These are phyloP conservation scores for Muscicapa striata DNA, from an alignment of 2,797 vertebrate species.

Conservation along the genomic window DNA sequence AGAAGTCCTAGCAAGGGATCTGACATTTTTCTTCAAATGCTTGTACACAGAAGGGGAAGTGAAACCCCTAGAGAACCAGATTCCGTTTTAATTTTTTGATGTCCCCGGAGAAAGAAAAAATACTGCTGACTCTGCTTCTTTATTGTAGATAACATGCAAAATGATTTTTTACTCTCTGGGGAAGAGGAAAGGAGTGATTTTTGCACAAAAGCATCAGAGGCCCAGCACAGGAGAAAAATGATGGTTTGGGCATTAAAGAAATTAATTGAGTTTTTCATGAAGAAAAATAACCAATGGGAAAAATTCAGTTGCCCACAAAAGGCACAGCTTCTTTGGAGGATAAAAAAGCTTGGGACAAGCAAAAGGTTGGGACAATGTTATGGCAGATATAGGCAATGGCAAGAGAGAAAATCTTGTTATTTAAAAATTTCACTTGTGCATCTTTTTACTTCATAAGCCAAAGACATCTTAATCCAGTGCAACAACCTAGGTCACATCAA, in stretches of 20 bases:
- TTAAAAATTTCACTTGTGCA: neutral
- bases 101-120: neutral
- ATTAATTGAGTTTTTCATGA: neutral
- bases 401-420: neutral
- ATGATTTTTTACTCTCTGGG: fast-evolving
- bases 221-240: neutral
- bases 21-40: neutral
- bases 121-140: neutral
- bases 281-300: neutral
- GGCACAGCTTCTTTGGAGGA: neutral
- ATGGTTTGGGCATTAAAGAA: neutral
- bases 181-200: neutral
- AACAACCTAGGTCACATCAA: slow-evolving; percentile 42
- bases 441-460: slow-evolving; percentile 7
- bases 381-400: neutral
- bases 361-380: neutral
- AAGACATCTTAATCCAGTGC: neutral
- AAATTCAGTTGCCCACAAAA: neutral
- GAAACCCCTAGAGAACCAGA: neutral
- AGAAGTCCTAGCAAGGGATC: neutral
- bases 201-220: neutral
- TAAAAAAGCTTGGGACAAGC: neutral
- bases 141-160: neutral
- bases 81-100: neutral
- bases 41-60: neutral